These are phyloP conservation scores for Thalpophila matura DNA, from an alignment of 2,888 invertebrate genomes.

Conservation along the genomic window DNA sequence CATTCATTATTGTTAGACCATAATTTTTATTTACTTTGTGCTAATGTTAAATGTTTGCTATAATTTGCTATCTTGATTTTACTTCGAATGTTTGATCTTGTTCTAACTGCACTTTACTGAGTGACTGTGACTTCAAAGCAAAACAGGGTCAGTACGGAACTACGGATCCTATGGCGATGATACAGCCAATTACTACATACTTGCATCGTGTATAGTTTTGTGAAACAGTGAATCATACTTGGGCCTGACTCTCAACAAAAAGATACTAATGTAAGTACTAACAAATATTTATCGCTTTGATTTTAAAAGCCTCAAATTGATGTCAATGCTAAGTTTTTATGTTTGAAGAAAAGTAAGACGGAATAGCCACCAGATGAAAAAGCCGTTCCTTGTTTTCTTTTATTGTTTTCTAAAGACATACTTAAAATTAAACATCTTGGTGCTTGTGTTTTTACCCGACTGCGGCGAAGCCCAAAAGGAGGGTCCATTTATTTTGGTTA, in stretches of 20 bases:
- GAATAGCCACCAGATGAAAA: constrained; percentile 14
- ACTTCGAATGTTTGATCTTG: constrained; percentile 1
- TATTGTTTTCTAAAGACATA: neutral
- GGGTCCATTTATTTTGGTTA: no score
- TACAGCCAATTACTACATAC: constrained; percentile 46
- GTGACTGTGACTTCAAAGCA: constrained; percentile 15
- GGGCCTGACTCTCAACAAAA: neutral
- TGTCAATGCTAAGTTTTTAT: constrained; percentile 48
- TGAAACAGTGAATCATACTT: constrained; percentile 56
- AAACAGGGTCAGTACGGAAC: constrained; percentile 19
- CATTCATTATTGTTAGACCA: constrained; percentile 2
- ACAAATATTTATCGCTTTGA: neutral
- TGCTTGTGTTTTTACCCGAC: neutral
- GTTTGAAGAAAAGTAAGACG: constrained; percentile 20
- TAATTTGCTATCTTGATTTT: constrained; percentile 7
- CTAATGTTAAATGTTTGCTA: neutral
- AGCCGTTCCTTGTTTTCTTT: neutral
- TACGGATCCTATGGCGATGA: constrained; percentile 41
- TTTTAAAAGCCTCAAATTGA: constrained; percentile 20
- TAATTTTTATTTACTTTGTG: constrained; percentile 33
- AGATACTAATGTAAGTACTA: constrained; percentile 43
- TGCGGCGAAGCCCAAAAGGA: no score
- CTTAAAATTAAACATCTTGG: neutral
- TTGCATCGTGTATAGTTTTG: constrained; percentile 43
- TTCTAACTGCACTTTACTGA: neutral